Evolutionary conservation across 2,888 invertebrate species (phyloP).

Genomic region (Thymelicus lineola): DNA sequence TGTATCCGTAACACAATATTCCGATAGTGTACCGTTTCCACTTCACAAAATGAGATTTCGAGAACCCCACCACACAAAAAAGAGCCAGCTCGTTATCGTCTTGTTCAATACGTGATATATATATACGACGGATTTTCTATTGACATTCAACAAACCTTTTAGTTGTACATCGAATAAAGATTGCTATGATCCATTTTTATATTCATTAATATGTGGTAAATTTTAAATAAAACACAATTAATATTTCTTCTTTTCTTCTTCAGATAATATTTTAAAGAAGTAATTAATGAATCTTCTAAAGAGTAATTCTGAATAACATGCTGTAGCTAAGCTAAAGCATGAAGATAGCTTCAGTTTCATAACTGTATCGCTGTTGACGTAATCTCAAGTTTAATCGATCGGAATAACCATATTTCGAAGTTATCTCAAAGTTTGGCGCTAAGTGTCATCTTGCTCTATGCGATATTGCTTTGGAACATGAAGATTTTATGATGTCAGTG

Average conservation of each 20-base stretch:
- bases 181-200: background rate
- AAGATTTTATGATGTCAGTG: slow-evolving; percentile 6
- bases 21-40: slow-evolving; percentile 34
- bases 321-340: too few relatives aligned
- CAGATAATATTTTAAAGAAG: too few relatives aligned
- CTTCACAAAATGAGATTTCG: slow-evolving; percentile 43
- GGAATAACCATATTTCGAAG: slow-evolving; percentile 25
- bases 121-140: slow-evolving; percentile 6
- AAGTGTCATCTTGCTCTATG: slow-evolving; percentile 8
- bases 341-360: background rate
- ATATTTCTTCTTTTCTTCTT: too few relatives aligned
- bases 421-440: slow-evolving; percentile 21
- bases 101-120: slow-evolving; percentile 12
- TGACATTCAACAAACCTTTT: background rate
- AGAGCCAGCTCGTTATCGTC: slow-evolving; percentile 42
- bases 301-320: too few relatives aligned
- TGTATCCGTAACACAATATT: slow-evolving; percentile 30
- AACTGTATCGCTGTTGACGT: slow-evolving; percentile 6
- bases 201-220: too few relatives aligned
- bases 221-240: too few relatives aligned
- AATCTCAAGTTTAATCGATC: slow-evolving; percentile 11
- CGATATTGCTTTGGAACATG: slow-evolving; percentile 14
- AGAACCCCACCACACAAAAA: slow-evolving; percentile 35
- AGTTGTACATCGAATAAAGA: background rate
- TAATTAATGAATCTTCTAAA: too few relatives aligned